phyloP scores from a whole-genome alignment of 2,888 invertebrate genomes.

The Caenorhabditis sp. region DNA sequence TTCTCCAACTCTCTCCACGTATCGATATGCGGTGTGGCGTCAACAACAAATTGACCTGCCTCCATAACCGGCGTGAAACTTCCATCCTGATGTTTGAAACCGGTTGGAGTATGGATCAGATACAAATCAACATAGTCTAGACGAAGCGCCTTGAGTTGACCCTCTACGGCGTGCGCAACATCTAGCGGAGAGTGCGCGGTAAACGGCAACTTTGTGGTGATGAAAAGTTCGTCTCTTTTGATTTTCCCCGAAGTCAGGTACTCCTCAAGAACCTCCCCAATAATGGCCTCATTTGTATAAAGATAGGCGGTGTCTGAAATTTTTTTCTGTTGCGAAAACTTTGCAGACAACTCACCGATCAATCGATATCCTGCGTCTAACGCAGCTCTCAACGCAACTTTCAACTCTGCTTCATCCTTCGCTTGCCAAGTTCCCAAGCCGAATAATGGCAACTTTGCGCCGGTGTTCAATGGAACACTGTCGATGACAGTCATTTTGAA shows the following conservation, averaged over 20 bases:
- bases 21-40: constrained; percentile 49
- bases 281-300: constrained; percentile 80
- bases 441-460: constrained; percentile 59
- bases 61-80: constrained; percentile 32
- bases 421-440: constrained; percentile 65
- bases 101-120: constrained; percentile 56
- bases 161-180: constrained; percentile 41
- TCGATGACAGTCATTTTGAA: constrained; percentile 21
- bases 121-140: constrained; percentile 60
- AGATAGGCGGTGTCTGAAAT: constrained; percentile 71
- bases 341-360: constrained; percentile 73
- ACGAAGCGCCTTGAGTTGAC: constrained; percentile 55
- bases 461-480: constrained; percentile 44
- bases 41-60: constrained; percentile 32
- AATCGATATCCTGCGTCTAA: constrained; percentile 68
- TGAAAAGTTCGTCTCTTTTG: constrained; percentile 70
- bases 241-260: constrained; percentile 77
- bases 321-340: not conserved
- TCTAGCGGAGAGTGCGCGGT: constrained; percentile 52
- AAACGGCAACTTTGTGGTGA: constrained; percentile 62
- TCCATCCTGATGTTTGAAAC: constrained; percentile 40
- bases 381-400: constrained; percentile 58
- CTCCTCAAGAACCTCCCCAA: constrained; percentile 77
- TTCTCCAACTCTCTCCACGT: constrained; percentile 63
- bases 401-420: constrained; percentile 50